Conservation (phyloP, 2,797 vertebrate genomes). For the Falco biarmicus region DNA sequence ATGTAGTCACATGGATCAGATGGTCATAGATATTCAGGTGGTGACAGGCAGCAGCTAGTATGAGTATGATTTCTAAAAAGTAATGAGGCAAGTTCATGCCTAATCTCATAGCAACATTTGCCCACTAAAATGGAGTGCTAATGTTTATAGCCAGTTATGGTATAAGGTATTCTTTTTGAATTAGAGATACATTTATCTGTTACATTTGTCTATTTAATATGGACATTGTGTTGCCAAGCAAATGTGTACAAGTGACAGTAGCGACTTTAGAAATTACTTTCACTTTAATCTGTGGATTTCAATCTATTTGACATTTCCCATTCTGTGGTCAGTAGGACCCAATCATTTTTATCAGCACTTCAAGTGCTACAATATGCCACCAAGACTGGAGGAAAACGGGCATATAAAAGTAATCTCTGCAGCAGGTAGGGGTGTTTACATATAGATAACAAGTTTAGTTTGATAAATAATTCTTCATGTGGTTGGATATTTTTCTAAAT, state of each 20-base stretch:
- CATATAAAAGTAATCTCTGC: constrained; percentile 42
- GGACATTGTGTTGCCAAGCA: background rate
- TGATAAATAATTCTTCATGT: constrained; percentile 19
- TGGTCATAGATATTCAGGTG: background rate
- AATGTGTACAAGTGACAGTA: background rate
- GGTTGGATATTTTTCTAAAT: constrained; percentile 46
- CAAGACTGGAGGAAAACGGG: constrained; percentile 25
- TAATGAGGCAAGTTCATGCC: background rate
- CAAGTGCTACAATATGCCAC: constrained; percentile 6
- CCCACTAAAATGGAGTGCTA: background rate
- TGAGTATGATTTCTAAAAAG: background rate
- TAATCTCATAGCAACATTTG: background rate
- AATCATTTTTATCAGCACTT: constrained; percentile 55
- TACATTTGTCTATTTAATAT: background rate
- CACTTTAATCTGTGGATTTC: constrained; percentile 30
- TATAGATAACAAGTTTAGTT: constrained; percentile 57
- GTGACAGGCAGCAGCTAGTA: background rate
- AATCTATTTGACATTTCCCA: constrained; percentile 34
- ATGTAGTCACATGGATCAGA: background rate
- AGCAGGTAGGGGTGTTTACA: constrained; percentile 36
- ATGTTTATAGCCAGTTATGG: background rate
- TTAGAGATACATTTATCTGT: background rate
- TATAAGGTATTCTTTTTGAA: background rate
- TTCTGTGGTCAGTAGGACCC: constrained; percentile 15
- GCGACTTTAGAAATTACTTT: constrained; percentile 15